Conservation (phyloP, 2,888 invertebrate species). For the Stenichneumon culpator region DNA sequence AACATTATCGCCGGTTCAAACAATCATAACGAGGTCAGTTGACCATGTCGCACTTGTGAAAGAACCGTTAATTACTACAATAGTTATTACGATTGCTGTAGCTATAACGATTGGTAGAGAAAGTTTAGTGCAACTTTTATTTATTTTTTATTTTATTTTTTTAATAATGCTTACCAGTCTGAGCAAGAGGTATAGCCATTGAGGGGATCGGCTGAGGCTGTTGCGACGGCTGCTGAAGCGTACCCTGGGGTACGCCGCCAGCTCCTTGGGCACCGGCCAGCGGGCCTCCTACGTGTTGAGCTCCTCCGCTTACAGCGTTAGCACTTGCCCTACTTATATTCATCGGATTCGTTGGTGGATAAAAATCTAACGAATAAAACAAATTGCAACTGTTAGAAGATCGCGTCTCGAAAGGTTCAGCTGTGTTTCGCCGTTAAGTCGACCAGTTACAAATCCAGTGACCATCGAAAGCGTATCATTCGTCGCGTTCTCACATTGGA, state of each 20-base stretch:
- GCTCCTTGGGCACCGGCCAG: slow-evolving; percentile 81
- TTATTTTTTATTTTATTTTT: not conserved
- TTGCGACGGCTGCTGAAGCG: slow-evolving; percentile 80
- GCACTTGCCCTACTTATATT: slow-evolving; percentile 78
- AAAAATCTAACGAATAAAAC: slow-evolving; percentile 24
- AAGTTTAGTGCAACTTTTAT: no score
- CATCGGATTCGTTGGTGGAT: slow-evolving; percentile 74
- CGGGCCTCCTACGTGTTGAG: slow-evolving; percentile 80
- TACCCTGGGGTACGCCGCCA: slow-evolving; percentile 80
- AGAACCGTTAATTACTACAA: not conserved
- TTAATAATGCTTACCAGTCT: slow-evolving; percentile 74
- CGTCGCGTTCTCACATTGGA: no score
- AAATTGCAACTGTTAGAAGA: not conserved
- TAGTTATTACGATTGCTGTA: not conserved
- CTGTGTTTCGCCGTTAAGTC: no score
- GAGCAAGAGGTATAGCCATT: slow-evolving; percentile 78
- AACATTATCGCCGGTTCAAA: slow-evolving; percentile 7
- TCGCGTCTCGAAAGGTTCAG: no score
- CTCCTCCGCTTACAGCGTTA: slow-evolving; percentile 80
- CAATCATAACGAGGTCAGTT: not conserved
- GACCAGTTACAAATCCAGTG: no score
- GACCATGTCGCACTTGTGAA: not conserved
- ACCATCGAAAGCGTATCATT: no score
- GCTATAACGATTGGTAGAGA: not conserved
- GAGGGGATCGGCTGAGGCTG: slow-evolving; percentile 79